These are phyloP conservation scores for Laupala kohalensis DNA, from an alignment of 1,140 invertebrate species.

Conservation along the genomic window DNA sequence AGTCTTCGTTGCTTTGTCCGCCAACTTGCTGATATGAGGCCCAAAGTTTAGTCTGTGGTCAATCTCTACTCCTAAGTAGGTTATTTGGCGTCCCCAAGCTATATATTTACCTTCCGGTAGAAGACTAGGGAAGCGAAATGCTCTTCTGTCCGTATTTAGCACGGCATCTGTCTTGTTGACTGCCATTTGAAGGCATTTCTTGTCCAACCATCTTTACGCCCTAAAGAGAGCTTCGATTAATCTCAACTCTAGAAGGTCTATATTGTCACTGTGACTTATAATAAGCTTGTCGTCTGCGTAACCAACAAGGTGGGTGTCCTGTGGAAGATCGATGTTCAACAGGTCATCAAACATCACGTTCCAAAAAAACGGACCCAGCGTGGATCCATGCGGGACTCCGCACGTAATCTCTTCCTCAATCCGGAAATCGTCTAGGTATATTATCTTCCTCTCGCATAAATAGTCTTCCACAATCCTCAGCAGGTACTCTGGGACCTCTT, in stretches of 20 bases:
- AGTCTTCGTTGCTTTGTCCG: background rate
- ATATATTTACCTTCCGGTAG: background rate
- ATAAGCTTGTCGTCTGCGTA: conserved; percentile 24
- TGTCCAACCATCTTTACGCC: background rate
- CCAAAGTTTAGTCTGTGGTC: background rate
- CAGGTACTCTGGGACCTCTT: too few relatives aligned
- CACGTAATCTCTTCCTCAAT: conserved; percentile 18
- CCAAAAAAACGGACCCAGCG: conserved; percentile 25
- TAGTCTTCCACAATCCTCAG: too few relatives aligned
- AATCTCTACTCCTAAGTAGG: background rate
- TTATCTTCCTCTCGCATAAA: background rate
- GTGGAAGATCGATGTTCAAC: conserved; percentile 17
- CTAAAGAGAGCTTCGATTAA: conserved; percentile 12
- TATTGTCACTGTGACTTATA: conserved; percentile 10
- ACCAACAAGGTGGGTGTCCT: conserved; percentile 1
- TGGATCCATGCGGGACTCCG: conserved; percentile 24
- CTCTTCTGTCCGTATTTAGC: background rate
- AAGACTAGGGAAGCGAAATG: background rate
- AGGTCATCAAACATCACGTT: conserved; percentile 23
- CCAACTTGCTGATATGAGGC: background rate
- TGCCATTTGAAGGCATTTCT: too few relatives aligned
- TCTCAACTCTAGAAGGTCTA: conserved; percentile 14
- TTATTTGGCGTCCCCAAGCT: background rate
- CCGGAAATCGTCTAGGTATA: conserved; percentile 7
- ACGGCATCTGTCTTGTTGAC: background rate